phyloP scores from a whole-genome alignment of 2,113 vertebrate genomes.

The Malurus alboscapulatus region DNA sequence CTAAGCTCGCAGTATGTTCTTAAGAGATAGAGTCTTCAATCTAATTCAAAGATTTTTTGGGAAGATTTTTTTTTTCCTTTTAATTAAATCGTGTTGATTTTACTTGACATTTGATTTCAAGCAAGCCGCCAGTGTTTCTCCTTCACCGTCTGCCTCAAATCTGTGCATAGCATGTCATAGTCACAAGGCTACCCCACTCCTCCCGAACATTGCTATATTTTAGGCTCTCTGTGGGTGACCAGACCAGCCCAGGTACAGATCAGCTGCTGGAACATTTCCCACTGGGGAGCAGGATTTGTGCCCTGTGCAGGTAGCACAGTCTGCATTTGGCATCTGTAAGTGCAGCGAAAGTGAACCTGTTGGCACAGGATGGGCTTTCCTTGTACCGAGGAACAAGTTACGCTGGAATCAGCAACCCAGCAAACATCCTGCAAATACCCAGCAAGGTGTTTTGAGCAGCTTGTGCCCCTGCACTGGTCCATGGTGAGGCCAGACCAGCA shows the following conservation, averaged over 20 bases:
- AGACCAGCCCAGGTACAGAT: not conserved
- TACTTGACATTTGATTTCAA: constrained; percentile 42
- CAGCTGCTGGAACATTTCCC: not conserved
- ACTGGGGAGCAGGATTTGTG: not conserved
- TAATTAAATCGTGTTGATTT: constrained; percentile 9
- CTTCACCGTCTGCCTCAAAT: not conserved
- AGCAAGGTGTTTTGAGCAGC: not conserved
- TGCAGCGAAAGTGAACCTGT: not conserved
- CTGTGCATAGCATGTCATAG: not conserved
- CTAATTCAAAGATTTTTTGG: not conserved
- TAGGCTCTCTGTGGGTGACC: not conserved
- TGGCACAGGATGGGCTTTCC: not conserved
- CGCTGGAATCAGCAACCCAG: not conserved
- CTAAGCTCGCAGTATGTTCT: constrained; percentile 39
- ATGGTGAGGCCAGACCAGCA: not conserved
- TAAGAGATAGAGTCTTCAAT: constrained; percentile 57
- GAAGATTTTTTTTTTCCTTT: constrained; percentile 7
- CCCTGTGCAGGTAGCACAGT: not conserved
- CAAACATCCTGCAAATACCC: not conserved
- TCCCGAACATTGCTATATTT: not conserved
- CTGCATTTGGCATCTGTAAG: fast-evolving
- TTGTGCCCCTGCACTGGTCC: not conserved
- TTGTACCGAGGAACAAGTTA: fast-evolving
- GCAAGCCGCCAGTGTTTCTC: not conserved
- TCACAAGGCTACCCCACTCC: not conserved